A percentile compares a stretch with the other conserved stretches of the same genome.
Conservation (phyloP, 1,140 invertebrate species). For the Coenobita brevimanus region DNA sequence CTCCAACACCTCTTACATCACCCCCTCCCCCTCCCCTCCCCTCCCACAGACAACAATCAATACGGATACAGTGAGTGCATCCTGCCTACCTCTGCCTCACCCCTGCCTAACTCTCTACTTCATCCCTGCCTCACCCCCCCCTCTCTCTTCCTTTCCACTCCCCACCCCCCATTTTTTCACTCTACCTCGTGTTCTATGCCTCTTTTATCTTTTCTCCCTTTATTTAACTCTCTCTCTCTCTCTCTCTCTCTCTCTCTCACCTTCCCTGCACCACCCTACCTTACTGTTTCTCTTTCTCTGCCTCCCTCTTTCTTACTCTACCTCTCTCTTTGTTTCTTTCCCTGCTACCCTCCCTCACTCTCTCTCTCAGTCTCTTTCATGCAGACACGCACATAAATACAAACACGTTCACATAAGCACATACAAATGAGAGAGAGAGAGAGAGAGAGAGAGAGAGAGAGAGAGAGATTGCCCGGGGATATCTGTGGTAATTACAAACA, state of each 20-base stretch:
- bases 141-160: not conserved
- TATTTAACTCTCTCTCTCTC: too few species aligned
- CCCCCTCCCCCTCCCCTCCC: not conserved
- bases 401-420: too few species aligned
- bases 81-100: not conserved
- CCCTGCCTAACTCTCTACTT: not conserved
- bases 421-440: not conserved
- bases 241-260: too few species aligned
- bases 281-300: too few species aligned
- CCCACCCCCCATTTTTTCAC: too few species aligned
- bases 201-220: not conserved
- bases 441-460: not conserved
- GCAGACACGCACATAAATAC: not conserved
- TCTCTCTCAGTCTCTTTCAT: not conserved
- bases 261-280: too few species aligned
- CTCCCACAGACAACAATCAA: too few species aligned
- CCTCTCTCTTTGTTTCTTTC: too few species aligned
- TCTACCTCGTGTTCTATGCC: too few species aligned
- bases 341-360: not conserved
- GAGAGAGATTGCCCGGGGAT: not conserved
- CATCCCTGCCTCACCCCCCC: not conserved
- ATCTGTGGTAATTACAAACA: not conserved
- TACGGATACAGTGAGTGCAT: too few species aligned
- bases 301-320: too few species aligned
- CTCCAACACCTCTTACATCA: not conserved